phyloP scores from a whole-genome alignment of 2,113 vertebrate species.

The Maccullochella peelii region DNA sequence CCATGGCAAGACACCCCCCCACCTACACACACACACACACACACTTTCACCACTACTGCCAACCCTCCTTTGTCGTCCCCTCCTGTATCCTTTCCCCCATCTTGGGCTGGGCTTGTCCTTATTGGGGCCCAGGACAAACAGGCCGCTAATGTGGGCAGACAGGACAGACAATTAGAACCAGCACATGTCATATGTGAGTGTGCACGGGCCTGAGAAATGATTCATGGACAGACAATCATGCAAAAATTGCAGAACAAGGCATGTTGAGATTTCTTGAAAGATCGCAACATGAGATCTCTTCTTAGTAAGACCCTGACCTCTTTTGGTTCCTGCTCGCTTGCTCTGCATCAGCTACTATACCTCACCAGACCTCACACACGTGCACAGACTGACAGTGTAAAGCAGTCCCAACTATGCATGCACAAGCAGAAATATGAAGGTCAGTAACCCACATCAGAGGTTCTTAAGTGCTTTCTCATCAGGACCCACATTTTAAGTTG shows the following conservation, averaged over 20 bases:
- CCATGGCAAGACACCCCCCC: constrained; percentile 60
- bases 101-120: constrained; percentile 44
- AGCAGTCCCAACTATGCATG: background rate
- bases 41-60: constrained; percentile 25
- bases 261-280: background rate
- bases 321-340: background rate
- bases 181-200: constrained; percentile 43
- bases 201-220: constrained; percentile 14
- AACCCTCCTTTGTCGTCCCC: constrained; percentile 25
- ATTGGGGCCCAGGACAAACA: constrained; percentile 72
- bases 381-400: constrained; percentile 23
- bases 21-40: constrained; percentile 10
- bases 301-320: background rate
- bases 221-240: background rate
- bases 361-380: background rate
- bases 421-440: constrained; percentile 9
- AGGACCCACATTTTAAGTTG: background rate
- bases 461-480: constrained; percentile 20
- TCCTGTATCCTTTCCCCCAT: constrained; percentile 50
- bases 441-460: constrained; percentile 33
- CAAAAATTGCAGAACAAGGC: constrained; percentile 13
- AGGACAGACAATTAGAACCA: constrained; percentile 72
- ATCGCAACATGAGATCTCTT: too few species aligned
- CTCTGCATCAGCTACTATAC: background rate
- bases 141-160: constrained; percentile 72